Evolutionary conservation across 2,113 vertebrate genomes (phyloP).

Genomic region (Choloepus hoffmanni): DNA sequence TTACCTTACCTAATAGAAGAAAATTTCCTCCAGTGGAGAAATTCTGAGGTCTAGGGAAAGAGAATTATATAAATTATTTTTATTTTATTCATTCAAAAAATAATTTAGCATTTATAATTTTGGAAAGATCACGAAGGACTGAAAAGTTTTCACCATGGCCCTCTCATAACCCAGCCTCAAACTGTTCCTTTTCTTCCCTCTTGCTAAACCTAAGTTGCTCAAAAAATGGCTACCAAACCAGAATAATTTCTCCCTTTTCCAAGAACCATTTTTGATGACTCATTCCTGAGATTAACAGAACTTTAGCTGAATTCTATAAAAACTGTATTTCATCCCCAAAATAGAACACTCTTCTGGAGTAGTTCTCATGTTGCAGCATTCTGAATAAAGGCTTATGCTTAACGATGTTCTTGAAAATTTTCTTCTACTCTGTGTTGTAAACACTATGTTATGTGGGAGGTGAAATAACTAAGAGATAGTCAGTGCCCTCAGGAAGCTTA

Average conservation of each 20-base stretch:
- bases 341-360: background rate
- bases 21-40: background rate
- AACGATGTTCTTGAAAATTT: background rate
- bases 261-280: background rate
- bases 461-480: background rate
- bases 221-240: background rate
- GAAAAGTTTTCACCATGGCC: background rate
- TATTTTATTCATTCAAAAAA: slow-evolving; percentile 9
- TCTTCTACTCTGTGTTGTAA: background rate
- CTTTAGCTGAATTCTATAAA: background rate
- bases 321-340: background rate
- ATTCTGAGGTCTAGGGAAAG: background rate
- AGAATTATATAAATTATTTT: background rate
- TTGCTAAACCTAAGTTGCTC: background rate
- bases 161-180: background rate
- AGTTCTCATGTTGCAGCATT: background rate
- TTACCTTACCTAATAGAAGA: background rate
- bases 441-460: background rate
- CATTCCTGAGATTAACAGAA: background rate
- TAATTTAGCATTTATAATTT: background rate
- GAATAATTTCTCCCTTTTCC: background rate
- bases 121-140: background rate
- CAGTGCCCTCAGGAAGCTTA: background rate
- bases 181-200: background rate
- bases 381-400: background rate